Evolutionary conservation across 2,797 vertebrate species (phyloP).

Genomic region (Peromyscus attwateri): DNA sequence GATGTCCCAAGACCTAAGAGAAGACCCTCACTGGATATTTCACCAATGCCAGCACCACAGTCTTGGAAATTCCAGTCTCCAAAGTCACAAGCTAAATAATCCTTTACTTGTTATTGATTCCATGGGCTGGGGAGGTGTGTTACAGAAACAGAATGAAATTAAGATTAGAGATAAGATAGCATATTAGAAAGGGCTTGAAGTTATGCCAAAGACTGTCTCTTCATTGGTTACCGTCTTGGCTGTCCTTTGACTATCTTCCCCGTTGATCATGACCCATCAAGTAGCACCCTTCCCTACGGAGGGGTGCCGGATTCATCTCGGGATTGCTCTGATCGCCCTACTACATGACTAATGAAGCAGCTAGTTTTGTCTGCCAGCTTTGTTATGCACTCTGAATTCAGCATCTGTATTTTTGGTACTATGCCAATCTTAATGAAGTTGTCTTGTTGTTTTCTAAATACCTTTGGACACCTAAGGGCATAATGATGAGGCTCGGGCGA

Average conservation of each 20-base stretch:
- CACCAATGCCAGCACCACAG: background rate
- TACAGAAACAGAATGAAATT: background rate
- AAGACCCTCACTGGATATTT: background rate
- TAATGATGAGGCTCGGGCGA: background rate
- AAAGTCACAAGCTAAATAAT: background rate
- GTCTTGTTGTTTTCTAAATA: slow-evolving; percentile 76
- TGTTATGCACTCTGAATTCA: background rate
- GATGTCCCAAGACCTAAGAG: background rate
- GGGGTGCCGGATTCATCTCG: background rate
- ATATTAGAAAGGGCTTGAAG: background rate
- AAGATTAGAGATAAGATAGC: background rate
- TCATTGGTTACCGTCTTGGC: background rate
- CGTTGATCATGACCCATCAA: background rate
- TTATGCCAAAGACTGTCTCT: fast-evolving
- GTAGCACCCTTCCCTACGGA: background rate
- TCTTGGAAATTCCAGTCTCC: background rate
- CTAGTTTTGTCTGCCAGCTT: background rate
- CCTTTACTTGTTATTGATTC: background rate
- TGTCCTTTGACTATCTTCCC: background rate
- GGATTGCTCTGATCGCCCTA: background rate
- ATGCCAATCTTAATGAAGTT: slow-evolving; percentile 75
- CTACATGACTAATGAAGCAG: background rate
- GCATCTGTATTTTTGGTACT: slow-evolving; percentile 66
- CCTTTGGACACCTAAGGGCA: slow-evolving; percentile 61
- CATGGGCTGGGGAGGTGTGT: background rate